Base-by-base conservation (phyloP, 2,797 vertebrate species). In the Antrozous pallidus region DNA sequence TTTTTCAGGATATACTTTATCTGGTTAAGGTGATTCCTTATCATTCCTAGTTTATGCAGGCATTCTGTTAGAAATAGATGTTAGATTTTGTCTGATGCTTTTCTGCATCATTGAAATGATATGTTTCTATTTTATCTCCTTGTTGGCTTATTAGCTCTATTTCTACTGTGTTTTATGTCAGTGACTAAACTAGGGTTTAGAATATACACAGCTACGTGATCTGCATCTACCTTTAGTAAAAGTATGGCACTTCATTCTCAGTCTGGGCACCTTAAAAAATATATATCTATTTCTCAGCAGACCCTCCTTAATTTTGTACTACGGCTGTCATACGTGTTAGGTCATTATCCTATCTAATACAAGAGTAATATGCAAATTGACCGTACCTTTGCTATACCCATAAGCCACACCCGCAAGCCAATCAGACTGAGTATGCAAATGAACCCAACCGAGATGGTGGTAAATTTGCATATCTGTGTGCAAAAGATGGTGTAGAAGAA, bases 11-110 rank as follows among this genome's bases (percentile, higher is more conserved):
- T 40, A 18, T 65, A 49, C 2, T 77, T 92, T 77, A 79, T 85
- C 16, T 28, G 54, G 14, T 18, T 71, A 31, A 84, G 17, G 26
- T 49, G 33, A 73, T 42, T 91, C 18, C 33, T 83, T 61, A 61
- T 75, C 74, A 75, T 69, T 94, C 38, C 33, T 47, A 42, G 5
- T 63, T 91, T 79, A 69, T 31, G 38, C 12, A 74, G 31, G n/a
- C 31, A 28, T 88, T 54, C 69, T 74, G 12, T 74, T n/a, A 75
- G 56, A 10, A 75, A 73, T 6, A 61, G 42, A 69, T n/a, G 6
- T 51, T 74, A 85, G 28, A 86, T 74, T 95, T 92, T 33, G n/a
- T 63, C n/a, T 61, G 88, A n/a, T 88, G 14, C 16, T 28, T 88
- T 71, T 42, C 31, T 47, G 9, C 3, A 45, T 67, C 8, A 85